Evolutionary conservation across 2,113 vertebrate species (phyloP).

Genomic region (Pholis gunnellus): DNA sequence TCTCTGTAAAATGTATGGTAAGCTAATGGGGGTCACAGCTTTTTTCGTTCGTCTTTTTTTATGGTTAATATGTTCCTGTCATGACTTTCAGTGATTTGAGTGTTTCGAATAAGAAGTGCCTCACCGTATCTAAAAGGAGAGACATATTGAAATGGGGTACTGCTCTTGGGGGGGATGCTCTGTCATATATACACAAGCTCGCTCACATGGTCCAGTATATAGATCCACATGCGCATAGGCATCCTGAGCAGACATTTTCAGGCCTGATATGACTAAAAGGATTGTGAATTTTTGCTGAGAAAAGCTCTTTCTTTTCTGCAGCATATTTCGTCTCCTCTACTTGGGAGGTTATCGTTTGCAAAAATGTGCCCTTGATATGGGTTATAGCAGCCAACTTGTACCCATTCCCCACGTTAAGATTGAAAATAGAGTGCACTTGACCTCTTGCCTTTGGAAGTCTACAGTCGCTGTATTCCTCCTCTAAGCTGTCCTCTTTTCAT

Average conservation of each 20-base stretch:
- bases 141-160: slow-evolving; percentile 9
- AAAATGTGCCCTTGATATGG: slow-evolving; percentile 74
- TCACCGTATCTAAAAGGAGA: slow-evolving; percentile 4
- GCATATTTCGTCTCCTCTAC: slow-evolving; percentile 56
- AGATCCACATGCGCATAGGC: slow-evolving; percentile 50
- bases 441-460: slow-evolving; percentile 78
- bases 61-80: neutral
- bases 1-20: neutral
- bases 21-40: neutral
- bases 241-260: slow-evolving; percentile 64
- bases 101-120: neutral
- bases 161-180: slow-evolving; percentile 21
- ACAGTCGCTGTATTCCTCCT: slow-evolving; percentile 55
- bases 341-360: slow-evolving; percentile 74
- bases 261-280: slow-evolving; percentile 72
- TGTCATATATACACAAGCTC: slow-evolving; percentile 25
- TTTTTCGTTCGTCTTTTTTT: slow-evolving; percentile 6
- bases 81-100: neutral
- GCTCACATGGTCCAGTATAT: slow-evolving; percentile 26
- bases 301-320: slow-evolving; percentile 61
- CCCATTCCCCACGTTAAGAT: slow-evolving; percentile 73
- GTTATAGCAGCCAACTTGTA: slow-evolving; percentile 65
- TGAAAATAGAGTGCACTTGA: slow-evolving; percentile 82
- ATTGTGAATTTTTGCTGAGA: slow-evolving; percentile 73
- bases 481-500: slow-evolving; percentile 69